Evolutionary conservation across 2,113 vertebrate genomes (phyloP).

Genomic region (Trogon melanurus): DNA sequence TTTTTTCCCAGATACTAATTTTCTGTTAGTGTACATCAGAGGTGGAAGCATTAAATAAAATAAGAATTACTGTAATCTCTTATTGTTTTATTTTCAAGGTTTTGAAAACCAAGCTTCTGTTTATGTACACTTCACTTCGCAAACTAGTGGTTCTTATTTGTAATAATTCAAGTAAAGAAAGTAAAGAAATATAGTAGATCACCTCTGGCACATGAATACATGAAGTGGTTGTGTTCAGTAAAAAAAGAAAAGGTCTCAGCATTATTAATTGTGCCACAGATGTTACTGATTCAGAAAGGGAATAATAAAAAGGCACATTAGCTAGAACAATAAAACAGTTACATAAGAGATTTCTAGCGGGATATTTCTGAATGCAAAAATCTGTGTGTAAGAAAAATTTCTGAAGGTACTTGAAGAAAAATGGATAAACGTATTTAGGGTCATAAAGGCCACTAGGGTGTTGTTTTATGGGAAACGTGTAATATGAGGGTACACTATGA

Average conservation of each 20-base stretch:
- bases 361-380: not conserved
- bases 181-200: not conserved
- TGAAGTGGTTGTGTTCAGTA: not conserved
- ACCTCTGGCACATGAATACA: not conserved
- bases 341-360: not conserved
- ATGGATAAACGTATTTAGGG: not conserved
- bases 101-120: not conserved
- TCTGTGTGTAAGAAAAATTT: not conserved
- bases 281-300: not conserved
- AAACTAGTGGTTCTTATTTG: not conserved
- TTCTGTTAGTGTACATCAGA: not conserved
- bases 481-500: not conserved
- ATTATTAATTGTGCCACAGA: not conserved
- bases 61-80: not conserved
- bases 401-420: not conserved
- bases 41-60: not conserved
- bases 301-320: not conserved
- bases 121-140: not conserved
- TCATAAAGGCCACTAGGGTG: not conserved
- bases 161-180: not conserved
- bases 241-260: not conserved
- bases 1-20: not conserved
- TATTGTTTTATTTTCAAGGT: not conserved
- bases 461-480: not conserved
- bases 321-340: not conserved